phyloP scores from a whole-genome alignment of 2,797 vertebrate species.

The Propithecus perrieri region DNA sequence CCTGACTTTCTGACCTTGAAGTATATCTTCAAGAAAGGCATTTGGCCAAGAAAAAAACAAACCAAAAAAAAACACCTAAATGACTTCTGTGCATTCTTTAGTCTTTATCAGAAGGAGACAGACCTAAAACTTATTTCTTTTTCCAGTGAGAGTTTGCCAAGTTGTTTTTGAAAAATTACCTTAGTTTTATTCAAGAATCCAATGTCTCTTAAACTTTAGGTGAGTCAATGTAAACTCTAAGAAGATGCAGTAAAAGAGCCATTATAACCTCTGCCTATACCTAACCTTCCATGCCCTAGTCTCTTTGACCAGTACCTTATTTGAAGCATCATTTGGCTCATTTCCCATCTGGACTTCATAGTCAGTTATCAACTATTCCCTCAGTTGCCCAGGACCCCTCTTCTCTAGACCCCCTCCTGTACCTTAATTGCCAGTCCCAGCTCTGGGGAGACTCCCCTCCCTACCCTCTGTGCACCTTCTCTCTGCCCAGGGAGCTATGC shows the following conservation, averaged over 20 bases:
- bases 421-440: background rate
- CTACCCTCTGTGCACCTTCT: background rate
- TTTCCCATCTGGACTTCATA: background rate
- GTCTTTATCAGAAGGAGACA: conserved; percentile 62
- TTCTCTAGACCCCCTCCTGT: background rate
- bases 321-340: background rate
- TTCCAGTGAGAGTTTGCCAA: background rate
- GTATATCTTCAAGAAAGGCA: background rate
- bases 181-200: background rate
- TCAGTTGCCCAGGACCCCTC: background rate
- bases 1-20: conserved; percentile 5
- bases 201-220: background rate
- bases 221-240: background rate
- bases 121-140: conserved; percentile 8
- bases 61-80: background rate
- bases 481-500: background rate
- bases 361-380: too few relatives aligned
- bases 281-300: background rate
- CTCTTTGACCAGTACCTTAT: background rate
- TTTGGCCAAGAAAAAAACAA: background rate
- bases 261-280: background rate
- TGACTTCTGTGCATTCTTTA: background rate
- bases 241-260: background rate
- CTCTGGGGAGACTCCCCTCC: background rate
- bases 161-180: background rate